Conservation (phyloP, 1,140 invertebrate genomes). For the Eumaeus atala region DNA sequence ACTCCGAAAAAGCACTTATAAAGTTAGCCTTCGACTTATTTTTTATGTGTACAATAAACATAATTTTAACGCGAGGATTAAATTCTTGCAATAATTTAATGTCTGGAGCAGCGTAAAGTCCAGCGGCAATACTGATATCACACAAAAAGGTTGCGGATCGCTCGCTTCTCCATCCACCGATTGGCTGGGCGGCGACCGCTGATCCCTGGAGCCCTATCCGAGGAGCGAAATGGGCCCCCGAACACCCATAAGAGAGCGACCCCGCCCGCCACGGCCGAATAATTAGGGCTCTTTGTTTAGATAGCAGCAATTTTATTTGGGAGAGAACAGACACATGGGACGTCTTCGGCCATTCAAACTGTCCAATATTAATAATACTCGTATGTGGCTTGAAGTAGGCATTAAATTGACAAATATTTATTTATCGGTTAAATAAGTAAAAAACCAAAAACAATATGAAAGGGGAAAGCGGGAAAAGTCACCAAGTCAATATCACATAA, state of each 20-base stretch:
- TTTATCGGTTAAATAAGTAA: constrained; percentile 13
- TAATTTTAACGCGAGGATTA: background rate
- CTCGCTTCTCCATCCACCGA: constrained; percentile 67
- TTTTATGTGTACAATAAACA: too few species aligned
- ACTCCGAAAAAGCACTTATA: too few species aligned
- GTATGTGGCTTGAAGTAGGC: constrained; percentile 29
- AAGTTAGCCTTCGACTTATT: too few species aligned
- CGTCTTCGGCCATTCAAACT: constrained; percentile 65
- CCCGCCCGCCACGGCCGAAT: constrained; percentile 75
- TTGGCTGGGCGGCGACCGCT: constrained; percentile 73
- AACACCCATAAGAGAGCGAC: constrained; percentile 75
- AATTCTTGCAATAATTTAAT: constrained; percentile 6
- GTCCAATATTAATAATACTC: constrained; percentile 71
- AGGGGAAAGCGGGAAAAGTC: constrained; percentile 49
- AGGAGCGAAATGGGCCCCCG: constrained; percentile 74
- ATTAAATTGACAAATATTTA: constrained; percentile 5
- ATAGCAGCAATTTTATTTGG: constrained; percentile 76
- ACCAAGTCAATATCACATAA: constrained; percentile 65
- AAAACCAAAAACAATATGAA: constrained; percentile 58
- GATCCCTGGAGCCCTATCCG: constrained; percentile 70
- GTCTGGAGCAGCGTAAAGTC: constrained; percentile 35
- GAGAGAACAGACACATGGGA: constrained; percentile 68
- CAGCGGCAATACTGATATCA: constrained; percentile 57
- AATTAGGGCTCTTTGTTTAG: constrained; percentile 77
- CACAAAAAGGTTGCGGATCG: constrained; percentile 71